Conservation (phyloP, 2,113 vertebrate species). For the Terrapene triunguis region DNA sequence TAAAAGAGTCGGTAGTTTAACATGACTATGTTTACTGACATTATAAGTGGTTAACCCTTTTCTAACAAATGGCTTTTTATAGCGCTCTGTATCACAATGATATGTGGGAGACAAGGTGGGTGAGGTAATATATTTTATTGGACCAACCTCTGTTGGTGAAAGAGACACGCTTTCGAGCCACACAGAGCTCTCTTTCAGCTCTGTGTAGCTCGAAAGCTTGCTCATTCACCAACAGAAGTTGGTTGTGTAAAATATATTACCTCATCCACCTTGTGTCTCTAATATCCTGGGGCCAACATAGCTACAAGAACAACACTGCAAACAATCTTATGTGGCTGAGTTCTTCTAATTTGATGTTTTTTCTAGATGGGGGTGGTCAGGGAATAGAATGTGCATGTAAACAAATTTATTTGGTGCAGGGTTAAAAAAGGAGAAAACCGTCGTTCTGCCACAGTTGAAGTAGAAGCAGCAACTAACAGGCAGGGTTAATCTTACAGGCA, state of each 20-base stretch:
- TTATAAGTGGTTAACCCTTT: neutral
- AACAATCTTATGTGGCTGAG: neutral
- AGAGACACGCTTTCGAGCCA: neutral
- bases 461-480: neutral
- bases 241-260: too few species aligned
- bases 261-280: too few species aligned
- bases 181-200: neutral
- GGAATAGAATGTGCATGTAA: neutral
- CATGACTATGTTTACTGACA: neutral
- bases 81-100: neutral
- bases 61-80: neutral
- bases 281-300: too few species aligned
- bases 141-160: neutral
- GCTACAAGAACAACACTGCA: neutral
- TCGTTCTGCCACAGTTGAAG: neutral
- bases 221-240: too few species aligned
- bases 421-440: neutral
- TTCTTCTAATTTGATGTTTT: neutral
- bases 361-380: neutral
- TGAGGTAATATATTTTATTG: neutral
- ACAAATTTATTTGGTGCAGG: neutral
- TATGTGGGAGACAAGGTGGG: neutral
- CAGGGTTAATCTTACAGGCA: neutral
- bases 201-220: too few species aligned
- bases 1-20: neutral